Conservation (phyloP, 2,888 invertebrate species). For the Ormyrus labotus region DNA sequence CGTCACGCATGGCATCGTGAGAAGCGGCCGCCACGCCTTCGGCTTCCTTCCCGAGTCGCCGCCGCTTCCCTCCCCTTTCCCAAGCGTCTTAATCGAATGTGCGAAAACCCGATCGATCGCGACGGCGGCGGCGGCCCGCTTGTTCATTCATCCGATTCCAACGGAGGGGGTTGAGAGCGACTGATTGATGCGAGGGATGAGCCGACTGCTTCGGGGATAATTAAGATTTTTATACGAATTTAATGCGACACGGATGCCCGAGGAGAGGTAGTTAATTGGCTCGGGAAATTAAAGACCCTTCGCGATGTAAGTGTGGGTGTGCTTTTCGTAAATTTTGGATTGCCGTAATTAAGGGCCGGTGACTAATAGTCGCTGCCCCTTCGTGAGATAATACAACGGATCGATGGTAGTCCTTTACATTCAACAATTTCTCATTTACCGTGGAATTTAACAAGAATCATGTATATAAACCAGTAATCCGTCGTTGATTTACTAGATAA, state of each 20-base stretch:
- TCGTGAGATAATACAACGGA: too few relatives aligned
- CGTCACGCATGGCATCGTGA: constrained; percentile 69
- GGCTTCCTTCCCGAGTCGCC: not conserved
- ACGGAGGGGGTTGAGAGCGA: too few relatives aligned
- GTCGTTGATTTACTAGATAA: too few relatives aligned
- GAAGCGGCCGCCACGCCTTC: constrained; percentile 60
- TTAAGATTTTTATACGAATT: not conserved
- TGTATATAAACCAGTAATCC: too few relatives aligned
- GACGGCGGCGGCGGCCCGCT: too few relatives aligned
- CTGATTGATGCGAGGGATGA: too few relatives aligned
- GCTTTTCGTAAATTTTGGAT: not conserved
- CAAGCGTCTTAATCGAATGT: not conserved
- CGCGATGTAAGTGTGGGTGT: not conserved
- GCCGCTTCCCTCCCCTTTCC: constrained; percentile 11
- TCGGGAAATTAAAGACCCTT: constrained; percentile 29
- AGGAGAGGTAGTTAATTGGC: not conserved
- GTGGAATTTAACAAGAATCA: too few relatives aligned
- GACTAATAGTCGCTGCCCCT: too few relatives aligned
- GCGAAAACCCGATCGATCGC: too few relatives aligned
- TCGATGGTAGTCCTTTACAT: too few relatives aligned
- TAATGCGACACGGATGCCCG: not conserved
- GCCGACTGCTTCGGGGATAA: not conserved
- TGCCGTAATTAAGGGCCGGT: constrained; percentile 8
- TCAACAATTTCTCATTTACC: too few relatives aligned
- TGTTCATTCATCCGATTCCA: too few relatives aligned